These are phyloP conservation scores for Microplitis deprimator DNA, from an alignment of 2,888 invertebrate genomes.

Conservation along the genomic window DNA sequence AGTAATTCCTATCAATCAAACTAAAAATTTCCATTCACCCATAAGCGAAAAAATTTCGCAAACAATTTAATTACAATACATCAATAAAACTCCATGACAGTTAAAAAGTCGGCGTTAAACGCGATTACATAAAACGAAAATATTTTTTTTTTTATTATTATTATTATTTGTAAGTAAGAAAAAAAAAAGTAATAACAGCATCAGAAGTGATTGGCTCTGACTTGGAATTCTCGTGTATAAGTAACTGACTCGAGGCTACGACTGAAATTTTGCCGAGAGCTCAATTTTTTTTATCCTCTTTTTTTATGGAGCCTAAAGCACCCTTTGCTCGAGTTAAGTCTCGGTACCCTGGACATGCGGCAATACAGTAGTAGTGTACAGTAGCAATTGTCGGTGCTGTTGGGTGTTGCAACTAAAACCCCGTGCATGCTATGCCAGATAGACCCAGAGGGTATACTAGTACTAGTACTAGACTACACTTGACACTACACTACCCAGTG, in stretches of 20 bases:
- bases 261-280: conserved; percentile 63
- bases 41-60: background rate
- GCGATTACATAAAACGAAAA: background rate
- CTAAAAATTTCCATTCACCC: background rate
- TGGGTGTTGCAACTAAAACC: conserved; percentile 48
- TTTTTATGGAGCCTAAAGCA: conserved; percentile 38
- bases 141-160: background rate
- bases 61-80: background rate
- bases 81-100: background rate
- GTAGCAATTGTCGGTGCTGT: conserved; percentile 24
- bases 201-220: conserved; percentile 19
- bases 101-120: background rate
- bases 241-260: conserved; percentile 58
- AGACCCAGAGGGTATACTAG: conserved; percentile 17
- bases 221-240: conserved; percentile 41
- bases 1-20: background rate
- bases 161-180: background rate
- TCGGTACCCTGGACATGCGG: conserved; percentile 23
- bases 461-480: no score
- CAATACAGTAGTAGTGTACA: background rate
- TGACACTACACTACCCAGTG: no score
- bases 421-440: conserved; percentile 16
- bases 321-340: conserved; percentile 26
- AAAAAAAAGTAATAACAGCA: conserved; percentile 29
- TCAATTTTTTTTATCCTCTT: conserved; percentile 60